Conservation (phyloP, 2,888 invertebrate genomes). For the Drosophila glabriapex region DNA sequence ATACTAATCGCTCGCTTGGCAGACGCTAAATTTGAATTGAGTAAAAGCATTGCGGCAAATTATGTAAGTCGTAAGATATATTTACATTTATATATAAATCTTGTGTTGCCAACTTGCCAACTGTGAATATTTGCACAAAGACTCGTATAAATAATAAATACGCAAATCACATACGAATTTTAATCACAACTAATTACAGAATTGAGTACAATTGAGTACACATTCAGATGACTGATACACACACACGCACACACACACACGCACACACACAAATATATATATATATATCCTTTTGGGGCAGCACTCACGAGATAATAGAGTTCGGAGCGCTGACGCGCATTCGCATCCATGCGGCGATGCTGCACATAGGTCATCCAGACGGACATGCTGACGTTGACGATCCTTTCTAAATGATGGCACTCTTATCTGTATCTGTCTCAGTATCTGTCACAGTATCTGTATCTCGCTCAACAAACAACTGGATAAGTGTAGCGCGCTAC, state of each 20-base stretch:
- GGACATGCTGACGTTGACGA: conserved; percentile 85
- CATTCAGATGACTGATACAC: neutral
- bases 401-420: conserved; percentile 30
- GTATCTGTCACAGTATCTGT: neutral
- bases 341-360: conserved; percentile 79
- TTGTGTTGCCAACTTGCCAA: neutral
- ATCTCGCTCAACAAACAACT: neutral
- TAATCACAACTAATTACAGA: neutral
- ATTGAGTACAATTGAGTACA: neutral
- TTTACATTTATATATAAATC: conserved; percentile 8
- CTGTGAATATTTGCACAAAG: neutral
- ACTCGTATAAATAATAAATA: neutral
- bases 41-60: neutral
- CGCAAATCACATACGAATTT: neutral
- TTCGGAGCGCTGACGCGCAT: conserved; percentile 83
- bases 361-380: conserved; percentile 88
- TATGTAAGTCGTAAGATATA: neutral
- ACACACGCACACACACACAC: neutral
- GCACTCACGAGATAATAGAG: conserved; percentile 85
- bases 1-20: too few relatives aligned
- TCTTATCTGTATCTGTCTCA: neutral
- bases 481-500: conserved; percentile 3
- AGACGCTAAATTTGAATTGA: neutral
- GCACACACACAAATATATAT: neutral
- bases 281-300: neutral